Evolutionary conservation across 2,888 invertebrate species (phyloP), one percentile per base, ranked within the genome.

Genomic region (Ormyrus rosae): DNA sequence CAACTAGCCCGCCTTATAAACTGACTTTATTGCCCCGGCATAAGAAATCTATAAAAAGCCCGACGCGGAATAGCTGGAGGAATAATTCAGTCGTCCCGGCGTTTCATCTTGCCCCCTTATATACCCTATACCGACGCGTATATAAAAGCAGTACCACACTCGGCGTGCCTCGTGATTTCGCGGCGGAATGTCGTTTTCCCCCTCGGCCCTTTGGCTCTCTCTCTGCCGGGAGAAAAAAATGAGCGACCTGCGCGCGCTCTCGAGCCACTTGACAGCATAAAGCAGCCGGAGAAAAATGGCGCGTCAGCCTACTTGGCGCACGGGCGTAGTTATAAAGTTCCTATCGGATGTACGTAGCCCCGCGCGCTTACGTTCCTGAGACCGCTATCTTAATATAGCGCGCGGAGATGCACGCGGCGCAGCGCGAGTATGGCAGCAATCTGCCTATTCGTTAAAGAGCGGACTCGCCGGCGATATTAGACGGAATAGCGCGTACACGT

Each of bases 331-430:
- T 46, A 50, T n/a, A 46, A 34, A 64, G 19, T 51, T 68, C 61
- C 19, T 56, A 65, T 76, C 67, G 60, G 19, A 34, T 34, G 34
- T 34, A 34, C 34, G 34, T 4, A 34, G 34, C 34, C 19, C 8
- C 13, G 45, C 50, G 65, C 51, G 34, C 4, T n/a, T 56, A 53
- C 63, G 63, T 55, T 78, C 69, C 82, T 82, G 83, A 80, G 85
- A 85, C 84, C 84, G 86, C 84, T 86, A 86, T 86, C 86, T 87
- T 85, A 86, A 87, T 86, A 87, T 85, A 86, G 83, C 85, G 84
- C 83, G 81, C 58, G 56, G 8, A 46, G 34, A 68, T 55, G 48
- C 6, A n/a, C 46, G n/a, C 64, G 34, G 2, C n/a, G 50, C 51
- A 8, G 11, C 55, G 48, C 19, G 48, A 13, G n/a, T 8, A 6